A percentile compares a stretch with the other conserved stretches of the same genome.
These are phyloP conservation scores for Cinclus mexicanus DNA, from an alignment of 2,113 vertebrate species.

Conservation along the genomic window DNA sequence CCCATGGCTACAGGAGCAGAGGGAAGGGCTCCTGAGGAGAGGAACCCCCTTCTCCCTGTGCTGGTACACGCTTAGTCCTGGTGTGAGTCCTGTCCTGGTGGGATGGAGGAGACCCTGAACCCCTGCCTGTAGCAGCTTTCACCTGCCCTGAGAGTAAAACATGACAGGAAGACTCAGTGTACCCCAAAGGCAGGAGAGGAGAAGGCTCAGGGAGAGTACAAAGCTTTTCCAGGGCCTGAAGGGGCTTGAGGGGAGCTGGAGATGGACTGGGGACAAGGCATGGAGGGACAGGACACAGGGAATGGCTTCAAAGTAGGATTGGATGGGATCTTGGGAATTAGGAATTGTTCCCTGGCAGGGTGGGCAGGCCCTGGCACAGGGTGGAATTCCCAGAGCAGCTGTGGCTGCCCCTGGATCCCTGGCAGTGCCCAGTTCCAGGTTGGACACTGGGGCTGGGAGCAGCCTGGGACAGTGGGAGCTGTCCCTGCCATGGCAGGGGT, in stretches of 20 bases:
- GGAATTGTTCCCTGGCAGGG: background rate
- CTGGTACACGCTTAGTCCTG: background rate
- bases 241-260: background rate
- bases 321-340: background rate
- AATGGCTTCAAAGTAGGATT: background rate
- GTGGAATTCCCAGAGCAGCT: background rate
- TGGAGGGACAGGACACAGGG: background rate
- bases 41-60: rapidly evolving
- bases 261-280: background rate
- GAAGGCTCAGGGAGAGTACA: background rate
- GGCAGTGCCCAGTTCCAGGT: background rate
- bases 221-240: background rate
- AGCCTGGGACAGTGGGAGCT: background rate
- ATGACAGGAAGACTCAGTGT: background rate
- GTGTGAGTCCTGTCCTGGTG: background rate
- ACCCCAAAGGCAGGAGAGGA: background rate
- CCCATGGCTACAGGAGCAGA: background rate
- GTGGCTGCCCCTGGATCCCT: background rate
- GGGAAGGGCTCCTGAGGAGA: background rate
- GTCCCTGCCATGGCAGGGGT: background rate
- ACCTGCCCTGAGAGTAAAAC: background rate
- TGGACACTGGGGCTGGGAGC: background rate
- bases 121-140: background rate
- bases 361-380: background rate
- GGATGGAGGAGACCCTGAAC: background rate